Evolutionary conservation across 2,888 invertebrate species (phyloP).

Genomic region (Atethmia centrago): DNA sequence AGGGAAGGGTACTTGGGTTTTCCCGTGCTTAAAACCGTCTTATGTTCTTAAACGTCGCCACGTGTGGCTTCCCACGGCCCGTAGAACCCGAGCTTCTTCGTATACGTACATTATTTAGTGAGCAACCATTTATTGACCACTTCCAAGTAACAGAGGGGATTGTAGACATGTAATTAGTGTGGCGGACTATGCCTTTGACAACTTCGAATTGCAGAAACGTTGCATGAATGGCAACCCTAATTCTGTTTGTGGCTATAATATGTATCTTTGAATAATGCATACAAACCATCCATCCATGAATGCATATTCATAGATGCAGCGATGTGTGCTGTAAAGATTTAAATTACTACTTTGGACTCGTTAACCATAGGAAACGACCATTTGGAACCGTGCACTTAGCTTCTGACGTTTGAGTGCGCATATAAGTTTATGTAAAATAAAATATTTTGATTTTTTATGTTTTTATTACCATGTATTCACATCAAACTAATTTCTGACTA

Average conservation of each 20-base stretch:
- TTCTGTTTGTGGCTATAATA: background rate
- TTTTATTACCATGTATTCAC: background rate
- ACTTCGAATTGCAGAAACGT: background rate
- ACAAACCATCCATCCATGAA: too few species aligned
- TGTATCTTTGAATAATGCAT: background rate
- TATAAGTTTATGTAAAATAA: too few species aligned
- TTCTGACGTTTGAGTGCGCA: too few species aligned
- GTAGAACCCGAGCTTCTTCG: background rate
- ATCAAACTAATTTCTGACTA: background rate
- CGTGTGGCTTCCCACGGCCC: constrained; percentile 48
- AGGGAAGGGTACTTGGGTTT: constrained; percentile 22
- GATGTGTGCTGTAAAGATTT: too few species aligned
- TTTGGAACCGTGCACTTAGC: too few species aligned
- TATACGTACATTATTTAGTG: constrained; percentile 49
- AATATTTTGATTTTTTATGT: background rate
- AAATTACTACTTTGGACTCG: too few species aligned
- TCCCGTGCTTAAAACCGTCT: constrained; percentile 6
- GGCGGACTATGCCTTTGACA: background rate
- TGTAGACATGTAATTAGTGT: constrained; percentile 19
- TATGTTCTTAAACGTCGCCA: constrained; percentile 13
- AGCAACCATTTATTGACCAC: constrained; percentile 39
- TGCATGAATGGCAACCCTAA: background rate
- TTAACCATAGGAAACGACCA: too few species aligned
- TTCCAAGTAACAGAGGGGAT: constrained; percentile 9
- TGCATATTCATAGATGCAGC: background rate